Evolutionary conservation across 1,140 invertebrate genomes (phyloP).

Genomic region (Drosophila tani): DNA sequence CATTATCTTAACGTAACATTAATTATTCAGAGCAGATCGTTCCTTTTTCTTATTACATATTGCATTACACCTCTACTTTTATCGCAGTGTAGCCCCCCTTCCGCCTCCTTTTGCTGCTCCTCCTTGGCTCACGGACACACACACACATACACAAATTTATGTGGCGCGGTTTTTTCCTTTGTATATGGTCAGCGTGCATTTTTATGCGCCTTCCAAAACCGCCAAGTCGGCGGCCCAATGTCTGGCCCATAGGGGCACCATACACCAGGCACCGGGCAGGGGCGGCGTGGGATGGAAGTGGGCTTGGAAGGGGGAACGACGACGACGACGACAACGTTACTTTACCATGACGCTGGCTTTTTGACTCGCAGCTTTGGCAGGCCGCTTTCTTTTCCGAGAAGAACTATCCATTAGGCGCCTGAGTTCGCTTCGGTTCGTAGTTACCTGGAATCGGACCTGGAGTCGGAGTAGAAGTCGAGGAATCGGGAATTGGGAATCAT

Average conservation of each 20-base stretch:
- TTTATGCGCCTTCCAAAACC: slow-evolving; percentile 67
- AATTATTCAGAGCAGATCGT: too few relatives aligned
- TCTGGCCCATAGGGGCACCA: slow-evolving; percentile 51
- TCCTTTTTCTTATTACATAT: too few relatives aligned
- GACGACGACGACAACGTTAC: slow-evolving; percentile 45
- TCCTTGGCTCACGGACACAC: slow-evolving; percentile 1
- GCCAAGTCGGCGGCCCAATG: slow-evolving; percentile 76
- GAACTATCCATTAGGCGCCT: slow-evolving; percentile 81
- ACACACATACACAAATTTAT: slow-evolving; percentile 4
- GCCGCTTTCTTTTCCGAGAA: slow-evolving; percentile 81
- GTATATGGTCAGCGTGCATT: slow-evolving; percentile 60
- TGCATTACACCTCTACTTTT: too few relatives aligned
- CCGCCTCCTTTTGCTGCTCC: not conserved
- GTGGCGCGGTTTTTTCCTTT: slow-evolving; percentile 38
- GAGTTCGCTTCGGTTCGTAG: slow-evolving; percentile 67
- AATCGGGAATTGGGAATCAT: slow-evolving; percentile 37
- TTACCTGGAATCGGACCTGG: slow-evolving; percentile 54
- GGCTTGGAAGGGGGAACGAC: not conserved
- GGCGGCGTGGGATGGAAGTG: slow-evolving; percentile 4
- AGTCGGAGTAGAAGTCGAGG: slow-evolving; percentile 39
- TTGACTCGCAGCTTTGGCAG: slow-evolving; percentile 59
- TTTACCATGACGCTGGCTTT: slow-evolving; percentile 62
- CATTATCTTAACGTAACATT: not conserved
- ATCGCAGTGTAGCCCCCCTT: slow-evolving; percentile 7
- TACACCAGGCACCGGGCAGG: not conserved